Evolutionary conservation across 1,140 invertebrate genomes (phyloP).

Genomic region (Tetraneura akinire): DNA sequence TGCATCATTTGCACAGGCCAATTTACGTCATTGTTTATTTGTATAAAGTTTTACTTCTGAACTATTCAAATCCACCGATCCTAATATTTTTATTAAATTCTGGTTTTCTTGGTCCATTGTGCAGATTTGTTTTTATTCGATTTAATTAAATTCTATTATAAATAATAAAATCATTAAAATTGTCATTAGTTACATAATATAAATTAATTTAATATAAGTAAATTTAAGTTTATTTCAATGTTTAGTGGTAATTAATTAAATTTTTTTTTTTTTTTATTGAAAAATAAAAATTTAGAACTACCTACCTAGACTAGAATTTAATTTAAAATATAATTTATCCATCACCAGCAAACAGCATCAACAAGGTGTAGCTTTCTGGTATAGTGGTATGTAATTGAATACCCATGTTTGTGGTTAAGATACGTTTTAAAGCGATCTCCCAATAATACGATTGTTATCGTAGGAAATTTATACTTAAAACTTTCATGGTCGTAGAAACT

Average conservation of each 20-base stretch:
- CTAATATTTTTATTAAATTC: constrained; percentile 22
- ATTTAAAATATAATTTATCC: not conserved
- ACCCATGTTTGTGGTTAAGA: not conserved
- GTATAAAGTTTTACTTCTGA: constrained; percentile 38
- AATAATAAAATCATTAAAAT: not conserved
- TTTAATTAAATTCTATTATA: constrained; percentile 1
- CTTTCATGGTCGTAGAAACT: too few species aligned
- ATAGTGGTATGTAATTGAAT: not conserved
- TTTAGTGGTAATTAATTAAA: too few species aligned
- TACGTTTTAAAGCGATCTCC: not conserved
- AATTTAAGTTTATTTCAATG: not conserved
- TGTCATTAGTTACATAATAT: not conserved
- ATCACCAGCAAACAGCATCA: not conserved
- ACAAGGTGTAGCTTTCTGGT: not conserved
- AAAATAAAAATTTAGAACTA: not conserved
- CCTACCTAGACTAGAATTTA: not conserved
- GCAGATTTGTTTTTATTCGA: not conserved
- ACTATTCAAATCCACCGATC: constrained; percentile 3
- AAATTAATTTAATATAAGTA: not conserved
- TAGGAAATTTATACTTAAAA: not conserved
- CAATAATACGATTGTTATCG: not conserved
- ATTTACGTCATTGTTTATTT: too few species aligned
- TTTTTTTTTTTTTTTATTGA: not conserved
- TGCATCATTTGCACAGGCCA: too few species aligned
- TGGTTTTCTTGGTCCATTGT: constrained; percentile 18